Conservation (phyloP, 1,140 invertebrate genomes). For the Macrobrachium nipponense region DNA sequence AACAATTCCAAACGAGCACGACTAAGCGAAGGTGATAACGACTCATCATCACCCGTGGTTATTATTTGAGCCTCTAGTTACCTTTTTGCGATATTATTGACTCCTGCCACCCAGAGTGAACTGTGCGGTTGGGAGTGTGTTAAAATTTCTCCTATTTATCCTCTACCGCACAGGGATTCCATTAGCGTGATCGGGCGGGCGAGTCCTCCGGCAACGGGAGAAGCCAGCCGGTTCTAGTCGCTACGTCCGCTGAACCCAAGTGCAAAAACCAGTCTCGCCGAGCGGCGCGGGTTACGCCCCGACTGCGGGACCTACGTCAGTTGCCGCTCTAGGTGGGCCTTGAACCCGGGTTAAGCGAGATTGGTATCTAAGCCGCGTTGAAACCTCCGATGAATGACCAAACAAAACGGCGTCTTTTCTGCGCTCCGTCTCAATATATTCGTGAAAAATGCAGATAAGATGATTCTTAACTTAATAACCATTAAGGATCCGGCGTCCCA, state of each 20-base stretch:
- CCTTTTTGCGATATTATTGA: conserved; percentile 40
- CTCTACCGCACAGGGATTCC: conserved; percentile 52
- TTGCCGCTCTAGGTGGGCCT: conserved; percentile 44
- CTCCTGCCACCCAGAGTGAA: conserved; percentile 56
- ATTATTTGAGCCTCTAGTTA: conserved; percentile 48
- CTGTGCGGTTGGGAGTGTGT: conserved; percentile 57
- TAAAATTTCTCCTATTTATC: conserved; percentile 59
- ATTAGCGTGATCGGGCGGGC: conserved; percentile 27
- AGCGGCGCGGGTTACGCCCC: conserved; percentile 11
- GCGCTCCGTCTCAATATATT: background rate
- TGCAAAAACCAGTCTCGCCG: background rate
- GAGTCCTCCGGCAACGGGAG: background rate
- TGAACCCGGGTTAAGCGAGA: conserved; percentile 36
- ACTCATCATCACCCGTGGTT: conserved; percentile 28
- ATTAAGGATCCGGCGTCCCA: background rate
- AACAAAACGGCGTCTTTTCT: background rate
- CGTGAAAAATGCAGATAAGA: no score
- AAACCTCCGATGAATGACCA: conserved; percentile 33
- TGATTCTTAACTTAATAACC: background rate
- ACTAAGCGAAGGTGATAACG: background rate
- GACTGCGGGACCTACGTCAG: conserved; percentile 43
- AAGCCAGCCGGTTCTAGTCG: background rate
- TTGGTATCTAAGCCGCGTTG: conserved; percentile 50
- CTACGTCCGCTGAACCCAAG: background rate
- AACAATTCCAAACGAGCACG: background rate